phyloP scores from a whole-genome alignment of 2,113 vertebrate species.

The Oncorhynchus clarkii region DNA sequence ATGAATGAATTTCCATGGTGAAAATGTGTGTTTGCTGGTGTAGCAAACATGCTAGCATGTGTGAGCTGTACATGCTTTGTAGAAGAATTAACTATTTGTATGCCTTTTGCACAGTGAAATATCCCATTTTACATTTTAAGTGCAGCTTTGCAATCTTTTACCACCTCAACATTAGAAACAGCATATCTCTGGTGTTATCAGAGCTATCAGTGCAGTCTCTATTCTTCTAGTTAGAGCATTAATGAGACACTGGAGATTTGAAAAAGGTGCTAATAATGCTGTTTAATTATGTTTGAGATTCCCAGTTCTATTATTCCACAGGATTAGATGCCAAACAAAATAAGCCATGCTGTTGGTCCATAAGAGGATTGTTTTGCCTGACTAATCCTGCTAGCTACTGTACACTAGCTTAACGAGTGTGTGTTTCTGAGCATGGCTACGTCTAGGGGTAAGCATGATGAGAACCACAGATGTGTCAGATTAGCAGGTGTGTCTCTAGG shows the following conservation, averaged over 20 bases:
- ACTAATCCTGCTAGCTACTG: constrained; percentile 58
- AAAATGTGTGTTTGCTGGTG: background rate
- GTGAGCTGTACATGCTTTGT: constrained; percentile 6
- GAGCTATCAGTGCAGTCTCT: constrained; percentile 13
- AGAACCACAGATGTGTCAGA: constrained; percentile 40
- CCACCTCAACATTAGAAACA: constrained; percentile 43
- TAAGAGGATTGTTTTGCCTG: constrained; percentile 60
- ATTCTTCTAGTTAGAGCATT: constrained; percentile 42
- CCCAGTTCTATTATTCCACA: constrained; percentile 57
- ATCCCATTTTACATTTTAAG: constrained; percentile 36
- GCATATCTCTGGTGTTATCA: constrained; percentile 33
- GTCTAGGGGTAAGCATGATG: constrained; percentile 18
- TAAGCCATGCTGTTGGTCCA: constrained; percentile 50
- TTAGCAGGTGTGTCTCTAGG: constrained; percentile 28
- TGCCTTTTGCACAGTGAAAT: constrained; percentile 26
- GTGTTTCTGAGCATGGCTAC: constrained; percentile 48
- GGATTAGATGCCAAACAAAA: constrained; percentile 62
- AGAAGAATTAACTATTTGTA: constrained; percentile 11
- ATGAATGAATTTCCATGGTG: background rate
- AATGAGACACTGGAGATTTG: constrained; percentile 65
- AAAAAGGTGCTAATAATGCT: constrained; percentile 66
- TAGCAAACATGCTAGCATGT: background rate
- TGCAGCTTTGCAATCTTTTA: constrained; percentile 22
- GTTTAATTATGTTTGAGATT: constrained; percentile 64
- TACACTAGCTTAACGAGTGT: constrained; percentile 57